Evolutionary conservation across 2,888 invertebrate species (phyloP), one percentile per base, ranked within the genome.

Genomic region (Melolontha melolontha): DNA sequence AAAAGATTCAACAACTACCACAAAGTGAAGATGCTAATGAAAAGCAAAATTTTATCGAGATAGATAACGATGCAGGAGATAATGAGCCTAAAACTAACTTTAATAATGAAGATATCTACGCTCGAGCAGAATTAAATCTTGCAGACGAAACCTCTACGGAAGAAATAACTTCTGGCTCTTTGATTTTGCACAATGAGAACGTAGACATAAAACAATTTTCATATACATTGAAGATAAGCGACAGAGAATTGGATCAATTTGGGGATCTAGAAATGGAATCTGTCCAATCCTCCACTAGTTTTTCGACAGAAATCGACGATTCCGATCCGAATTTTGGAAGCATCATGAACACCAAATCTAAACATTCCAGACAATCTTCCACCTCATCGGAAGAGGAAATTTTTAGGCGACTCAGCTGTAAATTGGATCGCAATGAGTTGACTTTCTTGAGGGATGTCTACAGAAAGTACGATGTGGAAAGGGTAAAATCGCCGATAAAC

Each of bases 401-500:
- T 16, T 51, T 66, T 7, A 14, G 65, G 4, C n/a, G 65, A n/a
- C 41, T 69, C 2, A 55, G 55, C 4, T 47, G 49, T 39, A 66
- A 51, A 27, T 47, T 69, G 42, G 69, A 69, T n/a, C 14, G 42
- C 1, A 44, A 63, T 0, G 69, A 69, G 2, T 42, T 66, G 50
- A 41, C 14, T 5, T 50, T 57, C 14, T 16, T 66, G 2, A 22
- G 66, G 8, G 66, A 59, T 10, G 57, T 59, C 10, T 57, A 66
- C 11, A 57, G 50, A 17, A 66, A 66, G 11, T 66, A 66, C 59
- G 51, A 51, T 1, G 47, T 47, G 12, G 47, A 39, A 5, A 49
- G 71, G 6, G 75, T 78, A 5, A 71, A 76, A 52, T 80, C 80
- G 0, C 78, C 77, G 17, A 69, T 81, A 8, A 79, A 78, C 67